Evolutionary conservation across 2,113 vertebrate genomes (phyloP).

Genomic region (Emydura subglobosa): DNA sequence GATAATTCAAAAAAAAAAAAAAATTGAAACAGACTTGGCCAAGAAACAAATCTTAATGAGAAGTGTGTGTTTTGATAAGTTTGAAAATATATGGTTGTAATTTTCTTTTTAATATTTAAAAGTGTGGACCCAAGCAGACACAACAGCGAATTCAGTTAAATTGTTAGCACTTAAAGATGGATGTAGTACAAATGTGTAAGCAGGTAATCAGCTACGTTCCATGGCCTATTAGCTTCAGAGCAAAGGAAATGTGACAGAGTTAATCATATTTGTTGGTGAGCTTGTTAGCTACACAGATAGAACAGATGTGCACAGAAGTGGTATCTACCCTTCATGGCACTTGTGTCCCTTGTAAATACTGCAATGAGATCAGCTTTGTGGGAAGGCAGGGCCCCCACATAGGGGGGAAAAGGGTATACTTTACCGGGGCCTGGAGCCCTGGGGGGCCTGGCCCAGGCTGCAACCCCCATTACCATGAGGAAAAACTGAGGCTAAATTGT

Average conservation of each 20-base stretch:
- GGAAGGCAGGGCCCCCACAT: background rate
- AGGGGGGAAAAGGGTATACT: no score
- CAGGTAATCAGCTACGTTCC: background rate
- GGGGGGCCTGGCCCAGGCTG: no score
- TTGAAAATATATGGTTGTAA: conserved; percentile 41
- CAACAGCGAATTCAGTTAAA: background rate
- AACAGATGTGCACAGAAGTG: background rate
- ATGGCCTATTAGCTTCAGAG: background rate
- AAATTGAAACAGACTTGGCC: conserved; percentile 33
- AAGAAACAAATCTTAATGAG: background rate
- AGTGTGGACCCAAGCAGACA: background rate
- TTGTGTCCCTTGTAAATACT: background rate
- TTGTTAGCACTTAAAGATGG: conserved; percentile 24
- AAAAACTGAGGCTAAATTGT: no score
- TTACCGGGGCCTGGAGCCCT: no score
- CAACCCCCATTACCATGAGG: no score
- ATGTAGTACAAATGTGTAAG: background rate
- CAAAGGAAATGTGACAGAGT: background rate
- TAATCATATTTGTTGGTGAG: background rate
- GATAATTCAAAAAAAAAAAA: background rate
- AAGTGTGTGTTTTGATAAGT: conserved; percentile 6
- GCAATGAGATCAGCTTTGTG: background rate
- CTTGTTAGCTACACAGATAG: background rate
- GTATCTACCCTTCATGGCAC: background rate
- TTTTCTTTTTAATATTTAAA: conserved; percentile 29